Conservation (phyloP, 1,140 invertebrate species). For the Pomacea maculata region DNA sequence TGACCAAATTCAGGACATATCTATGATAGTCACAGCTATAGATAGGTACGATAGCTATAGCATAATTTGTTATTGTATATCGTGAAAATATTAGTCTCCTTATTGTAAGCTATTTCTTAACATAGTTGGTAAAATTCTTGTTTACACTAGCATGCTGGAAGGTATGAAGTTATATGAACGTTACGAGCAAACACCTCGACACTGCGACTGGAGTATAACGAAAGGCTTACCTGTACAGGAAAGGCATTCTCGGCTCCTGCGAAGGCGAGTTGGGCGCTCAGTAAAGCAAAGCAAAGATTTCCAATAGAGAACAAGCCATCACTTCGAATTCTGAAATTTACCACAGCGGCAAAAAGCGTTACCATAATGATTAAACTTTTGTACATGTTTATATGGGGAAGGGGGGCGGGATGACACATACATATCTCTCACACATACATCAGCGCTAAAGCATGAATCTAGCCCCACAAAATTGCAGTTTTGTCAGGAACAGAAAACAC, state of each 20-base stretch:
- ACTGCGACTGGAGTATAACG: too few relatives aligned
- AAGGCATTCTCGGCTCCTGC: conserved; percentile 44
- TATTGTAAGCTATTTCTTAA: too few relatives aligned
- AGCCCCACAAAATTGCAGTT: not conserved
- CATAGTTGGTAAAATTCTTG: too few relatives aligned
- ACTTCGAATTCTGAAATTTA: conserved; percentile 28
- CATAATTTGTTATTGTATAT: too few relatives aligned
- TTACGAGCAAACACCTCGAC: too few relatives aligned
- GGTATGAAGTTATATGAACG: too few relatives aligned
- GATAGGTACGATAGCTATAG: too few relatives aligned
- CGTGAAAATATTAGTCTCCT: too few relatives aligned
- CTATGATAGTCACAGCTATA: too few relatives aligned
- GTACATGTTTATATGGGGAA: not conserved
- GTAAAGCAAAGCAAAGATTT: conserved; percentile 39
- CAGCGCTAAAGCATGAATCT: not conserved
- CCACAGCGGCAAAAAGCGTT: not conserved
- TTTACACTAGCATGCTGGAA: too few relatives aligned
- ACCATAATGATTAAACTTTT: not conserved
- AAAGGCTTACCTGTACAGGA: conserved; percentile 27
- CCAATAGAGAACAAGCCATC: conserved; percentile 40
- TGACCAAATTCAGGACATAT: too few relatives aligned
- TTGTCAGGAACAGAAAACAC: conserved; percentile 3
- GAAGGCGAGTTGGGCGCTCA: conserved; percentile 39
- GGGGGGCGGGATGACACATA: not conserved
- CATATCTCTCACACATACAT: not conserved